Conservation (phyloP, 2,797 vertebrate genomes). For the Poecilia picta region DNA sequence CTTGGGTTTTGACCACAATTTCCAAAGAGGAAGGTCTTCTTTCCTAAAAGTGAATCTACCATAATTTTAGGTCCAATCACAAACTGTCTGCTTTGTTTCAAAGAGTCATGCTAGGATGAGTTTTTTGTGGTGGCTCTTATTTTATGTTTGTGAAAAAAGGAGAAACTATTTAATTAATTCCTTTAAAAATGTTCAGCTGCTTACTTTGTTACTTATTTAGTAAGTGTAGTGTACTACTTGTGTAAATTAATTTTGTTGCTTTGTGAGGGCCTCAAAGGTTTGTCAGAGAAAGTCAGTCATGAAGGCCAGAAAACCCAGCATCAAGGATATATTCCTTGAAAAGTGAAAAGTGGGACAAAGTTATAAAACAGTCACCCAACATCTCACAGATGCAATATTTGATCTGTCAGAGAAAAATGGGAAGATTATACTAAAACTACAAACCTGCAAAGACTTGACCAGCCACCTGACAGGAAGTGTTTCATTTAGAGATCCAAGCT, state of each 20-base stretch:
- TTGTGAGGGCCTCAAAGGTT: not conserved
- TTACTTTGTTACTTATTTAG: not conserved
- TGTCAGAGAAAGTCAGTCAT: not conserved
- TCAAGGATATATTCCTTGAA: not conserved
- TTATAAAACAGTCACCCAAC: not conserved
- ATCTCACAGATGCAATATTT: not conserved
- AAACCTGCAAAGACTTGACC: not conserved
- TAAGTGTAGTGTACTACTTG: not conserved
- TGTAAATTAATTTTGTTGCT: not conserved
- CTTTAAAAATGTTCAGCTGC: not conserved
- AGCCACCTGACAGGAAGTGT: not conserved
- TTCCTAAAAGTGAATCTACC: conserved; percentile 24
- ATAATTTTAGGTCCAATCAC: conserved; percentile 31
- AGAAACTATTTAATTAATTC: not conserved
- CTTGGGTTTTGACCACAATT: conserved; percentile 45
- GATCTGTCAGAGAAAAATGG: not conserved
- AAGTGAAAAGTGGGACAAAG: not conserved
- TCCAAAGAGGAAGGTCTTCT: conserved; percentile 48
- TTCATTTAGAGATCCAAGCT: too few species aligned
- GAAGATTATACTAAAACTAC: not conserved
- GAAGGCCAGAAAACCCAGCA: not conserved
- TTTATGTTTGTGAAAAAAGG: not conserved
- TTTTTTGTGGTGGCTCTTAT: not conserved
- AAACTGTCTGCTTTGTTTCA: not conserved
- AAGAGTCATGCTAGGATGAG: not conserved